Percentiles rank a stretch among this genome's conserved stretches.
These are phyloP conservation scores for Drosophila paranaensis DNA, from an alignment of 2,888 invertebrate species.

Conservation along the genomic window DNA sequence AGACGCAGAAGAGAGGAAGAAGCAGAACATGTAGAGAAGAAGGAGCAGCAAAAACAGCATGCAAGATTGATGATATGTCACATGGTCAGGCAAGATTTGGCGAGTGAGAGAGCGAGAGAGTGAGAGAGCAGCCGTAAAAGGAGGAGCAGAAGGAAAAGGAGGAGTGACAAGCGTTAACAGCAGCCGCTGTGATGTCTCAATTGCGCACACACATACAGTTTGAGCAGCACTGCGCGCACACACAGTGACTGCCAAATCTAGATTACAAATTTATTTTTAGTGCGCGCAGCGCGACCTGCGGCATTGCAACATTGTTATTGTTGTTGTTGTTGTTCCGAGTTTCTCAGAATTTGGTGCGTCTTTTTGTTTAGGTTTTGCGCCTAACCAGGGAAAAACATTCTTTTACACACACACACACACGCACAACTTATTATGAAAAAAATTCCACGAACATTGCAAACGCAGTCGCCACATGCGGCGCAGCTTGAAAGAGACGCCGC, in stretches of 20 bases:
- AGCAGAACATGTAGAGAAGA: slow-evolving; percentile 20
- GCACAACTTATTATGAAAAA: slow-evolving; percentile 63
- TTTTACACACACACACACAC: slow-evolving; percentile 33
- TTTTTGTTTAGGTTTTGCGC: slow-evolving; percentile 42
- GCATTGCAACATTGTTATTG: slow-evolving; percentile 63
- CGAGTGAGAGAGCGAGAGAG: slow-evolving; percentile 16
- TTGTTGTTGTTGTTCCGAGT: slow-evolving; percentile 9
- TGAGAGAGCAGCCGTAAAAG: background rate
- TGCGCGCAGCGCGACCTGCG: slow-evolving; percentile 46
- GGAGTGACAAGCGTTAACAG: slow-evolving; percentile 81
- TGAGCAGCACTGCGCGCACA: slow-evolving; percentile 34
- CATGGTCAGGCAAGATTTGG: slow-evolving; percentile 60
- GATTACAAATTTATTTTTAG: slow-evolving; percentile 74
- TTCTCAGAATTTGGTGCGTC: slow-evolving; percentile 69
- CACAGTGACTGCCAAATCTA: slow-evolving; percentile 58
- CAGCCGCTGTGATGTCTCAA: slow-evolving; percentile 69
- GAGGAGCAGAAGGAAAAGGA: background rate
- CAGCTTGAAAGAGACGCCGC: slow-evolving; percentile 69
- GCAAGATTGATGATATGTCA: slow-evolving; percentile 76
- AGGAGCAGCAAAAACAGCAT: slow-evolving; percentile 33
- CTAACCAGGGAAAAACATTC: slow-evolving; percentile 45
- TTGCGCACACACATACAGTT: slow-evolving; percentile 57
- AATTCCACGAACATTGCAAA: slow-evolving; percentile 75
- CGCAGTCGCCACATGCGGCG: slow-evolving; percentile 62
- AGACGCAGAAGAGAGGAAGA: slow-evolving; percentile 6